phyloP scores from a whole-genome alignment of 2,113 vertebrate genomes.

The Myiagra hebetior region DNA sequence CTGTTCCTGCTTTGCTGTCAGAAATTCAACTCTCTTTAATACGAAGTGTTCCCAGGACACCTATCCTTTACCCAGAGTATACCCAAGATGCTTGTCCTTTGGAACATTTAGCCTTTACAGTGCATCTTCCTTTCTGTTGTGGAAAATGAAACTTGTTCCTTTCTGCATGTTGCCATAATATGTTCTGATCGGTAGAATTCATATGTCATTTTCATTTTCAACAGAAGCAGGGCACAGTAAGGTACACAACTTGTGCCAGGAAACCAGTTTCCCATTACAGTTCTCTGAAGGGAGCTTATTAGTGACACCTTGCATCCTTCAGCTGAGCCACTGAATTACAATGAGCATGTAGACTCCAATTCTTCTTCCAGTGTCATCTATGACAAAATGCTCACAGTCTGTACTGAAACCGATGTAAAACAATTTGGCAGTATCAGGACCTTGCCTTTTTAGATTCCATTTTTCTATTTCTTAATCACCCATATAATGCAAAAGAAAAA shows the following conservation, averaged over 20 bases:
- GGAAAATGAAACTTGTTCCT: conserved; percentile 14
- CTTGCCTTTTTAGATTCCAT: background rate
- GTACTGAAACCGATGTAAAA: background rate
- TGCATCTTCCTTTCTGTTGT: background rate
- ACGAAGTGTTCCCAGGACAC: background rate
- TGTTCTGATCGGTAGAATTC: conserved; percentile 23
- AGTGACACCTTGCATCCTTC: background rate
- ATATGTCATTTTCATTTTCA: conserved; percentile 27
- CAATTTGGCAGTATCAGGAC: background rate
- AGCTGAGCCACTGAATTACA: background rate
- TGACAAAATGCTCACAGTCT: background rate
- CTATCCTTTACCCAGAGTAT: conserved; percentile 12
- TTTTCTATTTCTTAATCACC: background rate
- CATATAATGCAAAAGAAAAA: background rate
- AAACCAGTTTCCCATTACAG: background rate
- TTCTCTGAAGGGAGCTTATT: conserved; percentile 17
- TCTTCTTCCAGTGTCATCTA: background rate
- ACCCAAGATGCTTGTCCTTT: conserved; percentile 26
- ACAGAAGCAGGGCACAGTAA: background rate
- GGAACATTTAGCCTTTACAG: conserved; percentile 1
- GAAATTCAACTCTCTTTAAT: background rate
- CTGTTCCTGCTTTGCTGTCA: background rate
- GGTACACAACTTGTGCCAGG: background rate
- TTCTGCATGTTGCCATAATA: background rate
- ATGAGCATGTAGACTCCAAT: background rate